Evolutionary conservation across 2,888 invertebrate species (phyloP).

Genomic region (Chironomus riparius): DNA sequence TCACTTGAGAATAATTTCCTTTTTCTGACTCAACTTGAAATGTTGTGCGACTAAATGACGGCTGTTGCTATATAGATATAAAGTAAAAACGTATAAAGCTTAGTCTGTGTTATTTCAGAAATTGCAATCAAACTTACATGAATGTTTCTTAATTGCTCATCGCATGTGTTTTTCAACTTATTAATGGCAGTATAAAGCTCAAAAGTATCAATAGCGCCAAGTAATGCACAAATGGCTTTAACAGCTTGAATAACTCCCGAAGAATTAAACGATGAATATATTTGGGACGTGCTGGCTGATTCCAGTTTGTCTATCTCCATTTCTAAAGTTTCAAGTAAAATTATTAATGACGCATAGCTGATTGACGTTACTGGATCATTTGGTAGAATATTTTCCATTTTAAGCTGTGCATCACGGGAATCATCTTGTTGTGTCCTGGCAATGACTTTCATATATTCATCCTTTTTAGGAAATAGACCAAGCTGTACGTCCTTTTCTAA

Average conservation of each 20-base stretch:
- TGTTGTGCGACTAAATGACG: slow-evolving; percentile 25
- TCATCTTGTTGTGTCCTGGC: slow-evolving; percentile 78
- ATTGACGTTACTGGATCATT: slow-evolving; percentile 64
- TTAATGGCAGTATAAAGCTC: slow-evolving; percentile 74
- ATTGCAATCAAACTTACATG: slow-evolving; percentile 10
- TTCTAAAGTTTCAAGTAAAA: slow-evolving; percentile 75
- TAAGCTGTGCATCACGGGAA: slow-evolving; percentile 61
- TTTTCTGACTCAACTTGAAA: slow-evolving; percentile 53
- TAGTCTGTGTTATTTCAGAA: slow-evolving; percentile 29
- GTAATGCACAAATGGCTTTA: slow-evolving; percentile 81
- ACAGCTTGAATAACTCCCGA: slow-evolving; percentile 80
- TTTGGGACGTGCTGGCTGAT: slow-evolving; percentile 45
- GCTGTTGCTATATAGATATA: slow-evolving; percentile 33
- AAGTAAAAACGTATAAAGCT: slow-evolving; percentile 32
- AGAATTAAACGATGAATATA: slow-evolving; percentile 49
- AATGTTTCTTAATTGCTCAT: slow-evolving; percentile 36
- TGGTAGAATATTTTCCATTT: slow-evolving; percentile 70
- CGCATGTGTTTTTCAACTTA: slow-evolving; percentile 37
- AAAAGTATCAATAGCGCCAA: slow-evolving; percentile 81
- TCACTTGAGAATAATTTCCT: slow-evolving; percentile 61
- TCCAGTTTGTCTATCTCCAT: slow-evolving; percentile 70
- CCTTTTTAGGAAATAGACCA: slow-evolving; percentile 55
- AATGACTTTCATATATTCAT: slow-evolving; percentile 58
- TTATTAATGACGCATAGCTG: slow-evolving; percentile 73
- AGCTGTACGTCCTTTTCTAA: slow-evolving; percentile 78